Percentiles rank a stretch among this genome's conserved stretches.
Conservation (phyloP, 2,888 invertebrate genomes). For the Plagiodera versicolora region DNA sequence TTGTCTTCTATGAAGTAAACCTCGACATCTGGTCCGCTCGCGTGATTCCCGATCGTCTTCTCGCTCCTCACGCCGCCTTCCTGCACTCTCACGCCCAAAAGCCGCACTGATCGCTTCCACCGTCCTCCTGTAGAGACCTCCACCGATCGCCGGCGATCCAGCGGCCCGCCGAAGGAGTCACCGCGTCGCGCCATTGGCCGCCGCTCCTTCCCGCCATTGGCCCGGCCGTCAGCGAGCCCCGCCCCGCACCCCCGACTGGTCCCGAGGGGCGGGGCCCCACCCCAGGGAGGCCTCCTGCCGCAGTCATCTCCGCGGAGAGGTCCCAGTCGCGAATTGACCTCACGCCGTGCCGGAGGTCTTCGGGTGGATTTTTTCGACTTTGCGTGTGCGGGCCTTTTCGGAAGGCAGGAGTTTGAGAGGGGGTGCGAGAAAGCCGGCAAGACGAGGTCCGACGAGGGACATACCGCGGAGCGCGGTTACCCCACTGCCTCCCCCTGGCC, state of each 20-base stretch:
- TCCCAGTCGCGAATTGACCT: conserved; percentile 53
- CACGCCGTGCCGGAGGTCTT: conserved; percentile 49
- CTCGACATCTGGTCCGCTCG: no score
- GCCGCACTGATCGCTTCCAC: conserved; percentile 26
- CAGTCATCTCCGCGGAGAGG: conserved; percentile 49
- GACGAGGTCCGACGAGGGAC: conserved; percentile 78
- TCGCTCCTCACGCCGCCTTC: conserved; percentile 27
- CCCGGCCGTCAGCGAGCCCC: conserved; percentile 40
- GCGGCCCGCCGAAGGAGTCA: conserved; percentile 19
- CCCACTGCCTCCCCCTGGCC: conserved; percentile 82
- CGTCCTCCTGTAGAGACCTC: conserved; percentile 50
- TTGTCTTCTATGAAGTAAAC: no score
- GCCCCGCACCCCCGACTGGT: conserved; percentile 26
- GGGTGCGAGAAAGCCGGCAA: conserved; percentile 51
- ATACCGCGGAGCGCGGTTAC: conserved; percentile 62
- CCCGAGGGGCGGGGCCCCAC: conserved; percentile 57
- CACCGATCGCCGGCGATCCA: conserved; percentile 39
- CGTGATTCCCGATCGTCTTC: no score
- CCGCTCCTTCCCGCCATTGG: conserved; percentile 44
- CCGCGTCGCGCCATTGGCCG: conserved; percentile 18
- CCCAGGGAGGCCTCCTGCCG: conserved; percentile 34
- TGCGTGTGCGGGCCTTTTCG: conserved; percentile 25
- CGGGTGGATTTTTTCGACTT: conserved; percentile 24
- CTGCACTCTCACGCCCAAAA: conserved; percentile 35
- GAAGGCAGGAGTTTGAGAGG: conserved; percentile 22